Percentiles rank a stretch among this genome's conserved stretches.
phyloP scores from a whole-genome alignment of 2,113 vertebrate species.

The Prunella fulvescens region DNA sequence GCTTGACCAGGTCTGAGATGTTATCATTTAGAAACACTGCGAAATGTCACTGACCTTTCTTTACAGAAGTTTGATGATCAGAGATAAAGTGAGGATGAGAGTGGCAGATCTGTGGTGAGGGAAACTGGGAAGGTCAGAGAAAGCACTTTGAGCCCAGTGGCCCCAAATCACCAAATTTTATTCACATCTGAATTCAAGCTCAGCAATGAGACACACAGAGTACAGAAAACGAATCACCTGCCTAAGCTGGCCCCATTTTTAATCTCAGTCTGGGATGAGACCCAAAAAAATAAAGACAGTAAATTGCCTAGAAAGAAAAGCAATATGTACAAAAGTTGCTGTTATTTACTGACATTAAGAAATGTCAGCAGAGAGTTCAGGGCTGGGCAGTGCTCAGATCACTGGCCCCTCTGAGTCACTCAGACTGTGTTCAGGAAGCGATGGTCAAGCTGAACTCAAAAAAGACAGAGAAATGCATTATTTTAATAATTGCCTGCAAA shows the following conservation, averaged over 20 bases:
- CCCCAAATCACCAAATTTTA: not conserved
- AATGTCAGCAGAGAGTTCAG: not conserved
- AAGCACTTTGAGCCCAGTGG: not conserved
- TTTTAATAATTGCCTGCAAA: not conserved
- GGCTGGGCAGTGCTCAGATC: not conserved
- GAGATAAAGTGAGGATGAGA: not conserved
- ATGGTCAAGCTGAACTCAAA: not conserved
- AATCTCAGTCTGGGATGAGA: not conserved
- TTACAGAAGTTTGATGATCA: not conserved
- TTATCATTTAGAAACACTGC: not conserved
- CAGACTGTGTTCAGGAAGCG: accelerated
- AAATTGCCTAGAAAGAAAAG: not conserved
- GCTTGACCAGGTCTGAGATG: not conserved
- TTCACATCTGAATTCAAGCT: not conserved
- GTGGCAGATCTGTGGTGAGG: not conserved
- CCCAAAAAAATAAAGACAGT: not conserved
- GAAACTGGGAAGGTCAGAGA: not conserved
- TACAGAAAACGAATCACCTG: not conserved
- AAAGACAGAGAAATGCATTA: not conserved
- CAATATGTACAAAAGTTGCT: not conserved
- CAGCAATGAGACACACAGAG: not conserved
- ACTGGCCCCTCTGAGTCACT: not conserved
- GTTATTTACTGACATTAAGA: not conserved
- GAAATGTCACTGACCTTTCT: slow-evolving; percentile 1
- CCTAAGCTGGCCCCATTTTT: not conserved